Evolutionary conservation across 2,797 vertebrate species (phyloP), one percentile per base, ranked within the genome.

Genomic region (Gymnodraco acuticeps): DNA sequence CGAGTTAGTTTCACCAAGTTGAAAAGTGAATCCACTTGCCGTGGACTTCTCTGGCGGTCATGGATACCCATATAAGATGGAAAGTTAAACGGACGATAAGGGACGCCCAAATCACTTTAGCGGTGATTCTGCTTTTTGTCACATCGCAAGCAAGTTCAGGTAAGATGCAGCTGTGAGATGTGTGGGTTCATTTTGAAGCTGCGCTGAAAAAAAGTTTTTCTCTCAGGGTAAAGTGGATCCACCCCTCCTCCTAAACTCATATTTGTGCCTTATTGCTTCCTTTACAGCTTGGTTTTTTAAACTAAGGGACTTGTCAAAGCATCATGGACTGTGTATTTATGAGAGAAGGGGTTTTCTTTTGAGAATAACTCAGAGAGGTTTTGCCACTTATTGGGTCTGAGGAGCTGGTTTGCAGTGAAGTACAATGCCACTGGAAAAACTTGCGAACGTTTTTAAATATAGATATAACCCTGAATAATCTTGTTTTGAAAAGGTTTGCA

Each of bases 31-130:
- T 90, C 89, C 93, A 93, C 91, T 93, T 89, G 82, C 88, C 83
- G 94, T 92, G 94, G 94, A 95, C 94, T 82, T 89, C 79, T 83
- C n/a, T 74, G 90, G 93, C 93, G 91, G 93, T 86, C 94, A 96
- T 96, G 95, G 95, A 96, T 94, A 95, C 92, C 89, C 94, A 89
- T 93, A 95, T 95, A 91, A 95, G 94, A 94, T 96, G 95, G 95
- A 96, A 96, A 95, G 95, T 95, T 94, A 96, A 96, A 95, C 93
- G 94, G 94, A 93, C 93, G 93, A 94, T 96, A 94, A 95, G 93
- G 91, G 94, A 95, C 91, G 84, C 87, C 78, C 93, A 89, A 55
- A 80, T 95, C 88, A 91, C 93, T 89, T 73, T 95, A 86, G 90
- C 90, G 84, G 89, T 95, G 85, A 84, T 95, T 82, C 82, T 96